phyloP scores from a whole-genome alignment of 2,888 invertebrate species.

The Nomada flava region DNA sequence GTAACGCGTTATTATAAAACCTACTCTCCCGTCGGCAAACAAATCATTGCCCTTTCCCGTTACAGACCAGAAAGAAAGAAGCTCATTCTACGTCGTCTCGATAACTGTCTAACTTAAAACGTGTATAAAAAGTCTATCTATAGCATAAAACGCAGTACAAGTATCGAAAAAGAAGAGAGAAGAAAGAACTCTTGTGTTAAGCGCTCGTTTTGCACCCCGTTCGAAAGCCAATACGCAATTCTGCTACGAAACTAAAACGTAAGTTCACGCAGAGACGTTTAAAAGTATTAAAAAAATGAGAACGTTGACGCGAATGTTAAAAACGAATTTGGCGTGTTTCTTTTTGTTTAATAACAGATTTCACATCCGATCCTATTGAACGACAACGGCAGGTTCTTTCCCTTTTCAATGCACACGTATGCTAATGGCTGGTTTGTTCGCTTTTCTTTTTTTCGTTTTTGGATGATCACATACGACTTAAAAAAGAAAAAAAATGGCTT shows the following conservation, averaged over 20 bases:
- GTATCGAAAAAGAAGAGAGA: conserved; percentile 24
- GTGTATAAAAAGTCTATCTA: conserved; percentile 46
- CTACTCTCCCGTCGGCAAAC: too few relatives aligned
- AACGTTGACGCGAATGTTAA: conserved; percentile 20
- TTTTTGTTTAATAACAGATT: background rate
- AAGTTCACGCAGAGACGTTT: conserved; percentile 46
- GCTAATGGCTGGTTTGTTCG: conserved; percentile 55
- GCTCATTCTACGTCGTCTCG: background rate
- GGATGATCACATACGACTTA: conserved; percentile 71
- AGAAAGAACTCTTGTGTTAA: conserved; percentile 34
- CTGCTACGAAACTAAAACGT: conserved; percentile 61
- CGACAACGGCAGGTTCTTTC: conserved; percentile 49
- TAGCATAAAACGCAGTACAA: conserved; percentile 55
- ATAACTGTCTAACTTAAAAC: background rate
- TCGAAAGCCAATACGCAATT: conserved; percentile 72
- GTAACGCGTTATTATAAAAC: too few relatives aligned
- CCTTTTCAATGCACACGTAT: conserved; percentile 39
- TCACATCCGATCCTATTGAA: conserved; percentile 48
- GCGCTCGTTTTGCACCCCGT: conserved; percentile 59
- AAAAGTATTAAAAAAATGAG: conserved; percentile 60
- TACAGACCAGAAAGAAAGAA: background rate
- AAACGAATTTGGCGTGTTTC: conserved; percentile 53
- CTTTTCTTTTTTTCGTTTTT: conserved; percentile 56
- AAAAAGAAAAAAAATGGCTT: conserved; percentile 63
- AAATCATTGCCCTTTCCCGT: too few relatives aligned